Base-by-base conservation (phyloP, 2,113 vertebrate species). In the Muntiacus reevesi region DNA sequence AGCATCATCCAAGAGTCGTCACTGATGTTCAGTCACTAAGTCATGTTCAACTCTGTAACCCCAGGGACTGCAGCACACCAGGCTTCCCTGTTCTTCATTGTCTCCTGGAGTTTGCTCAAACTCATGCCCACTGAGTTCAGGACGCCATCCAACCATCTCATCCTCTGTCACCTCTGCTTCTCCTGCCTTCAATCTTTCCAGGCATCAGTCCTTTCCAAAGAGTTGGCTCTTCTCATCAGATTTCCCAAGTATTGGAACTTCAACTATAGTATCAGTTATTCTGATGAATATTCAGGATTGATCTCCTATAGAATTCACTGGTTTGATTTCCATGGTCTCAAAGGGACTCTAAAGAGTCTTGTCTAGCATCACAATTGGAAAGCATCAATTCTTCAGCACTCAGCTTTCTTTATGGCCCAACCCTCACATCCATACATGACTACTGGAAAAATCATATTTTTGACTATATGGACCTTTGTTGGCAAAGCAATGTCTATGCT, bases 21-120 rank as follows among this genome's bases (percentile, higher is more conserved):
- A 67, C 21, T 36, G 8, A 11, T 67, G 64, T 67, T 67, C 54
- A 67, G 64, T 67, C 1, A 1, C 19, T 67, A 21, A 67, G 33
- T 67, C 33, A n/a, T n/a, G 64, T 67, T 67, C 33, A n/a, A n/a
- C 33, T 67, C 33, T 67, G 33, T 19, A 67, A 11, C 17, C 64
- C 17, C 17, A 36, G n/a, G n/a, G 33, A 36, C 64, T 36, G 33
- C n/a, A 9, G 0, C 17, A 67, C 0, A 2, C 64, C 64, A 67
- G 33, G 17, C 64, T 67, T 67, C 8, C 33, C 33, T 67, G 8
- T 67, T 17, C 64, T 67, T 67, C 4, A 10, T 19, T 36, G n/a
- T 67, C 17, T 67, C n/a, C n/a, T 19, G 33, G 17, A 36, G 17
- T 36, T 21, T 67, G 64, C n/a, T 67, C 33, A 67, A 33, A 21